Base-by-base conservation (phyloP, 2,888 invertebrate species). In the Drosophila villosipedis region DNA sequence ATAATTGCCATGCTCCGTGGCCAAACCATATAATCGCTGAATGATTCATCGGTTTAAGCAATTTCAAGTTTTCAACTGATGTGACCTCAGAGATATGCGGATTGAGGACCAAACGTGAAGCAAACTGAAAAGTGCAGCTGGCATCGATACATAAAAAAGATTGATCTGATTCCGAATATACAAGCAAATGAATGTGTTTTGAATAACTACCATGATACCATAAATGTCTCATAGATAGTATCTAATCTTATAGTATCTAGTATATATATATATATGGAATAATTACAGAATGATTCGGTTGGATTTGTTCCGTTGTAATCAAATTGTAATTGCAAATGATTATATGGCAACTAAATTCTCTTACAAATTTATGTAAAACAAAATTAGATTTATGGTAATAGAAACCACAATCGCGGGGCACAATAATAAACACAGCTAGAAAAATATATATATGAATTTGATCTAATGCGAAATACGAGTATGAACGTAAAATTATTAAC, bases 1-100 rank as follows among this genome's bases (percentile, higher is more conserved):
- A 86, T 89, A 86, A 89, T 89, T 89, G 87, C 83, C 64, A 54
- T 64, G 67, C 68, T 69, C 68, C 58, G 67, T 65, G 76, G 62
- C 39, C 63, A 61, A 68, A 53, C 60, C 58, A 84, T 58, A 75
- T 73, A 85, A 83, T 73, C 70, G 47, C 22, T 35, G 64, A 59
- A 72, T 89, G 89, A 89, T 71, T 85, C 84, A 84, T 76, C 71
- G 12, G 59, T 16, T 64, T 39, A 16, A 2, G 39, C 49, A 50
- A 41, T 37, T 60, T 39, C 25, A 16, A 41, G 41, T 35, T 75
- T 35, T 19, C 31, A 35, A 43, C 71, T 25, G 70, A 65, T 76
- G 41, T 58, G 47, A 52, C 47, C 55, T 47, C 12, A 64, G 25
- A 76, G 66, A 60, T 70, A 60, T 55, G 65, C 30, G 58, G 50